Base-by-base conservation (phyloP, 2,888 invertebrate species). In the Holacanthella duospinosa region DNA sequence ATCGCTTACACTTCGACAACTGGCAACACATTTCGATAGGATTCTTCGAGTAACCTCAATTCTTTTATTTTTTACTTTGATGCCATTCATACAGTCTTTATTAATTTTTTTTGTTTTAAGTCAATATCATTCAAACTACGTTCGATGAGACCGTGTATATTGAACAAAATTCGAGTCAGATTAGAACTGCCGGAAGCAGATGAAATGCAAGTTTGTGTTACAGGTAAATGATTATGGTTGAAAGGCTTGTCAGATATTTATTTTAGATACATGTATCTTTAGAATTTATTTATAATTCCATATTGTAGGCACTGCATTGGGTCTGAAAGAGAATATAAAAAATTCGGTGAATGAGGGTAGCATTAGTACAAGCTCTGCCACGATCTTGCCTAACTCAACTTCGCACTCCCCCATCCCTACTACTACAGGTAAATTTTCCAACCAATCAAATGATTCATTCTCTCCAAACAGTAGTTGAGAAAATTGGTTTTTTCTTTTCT, bases 41-140 rank as follows among this genome's bases (percentile, higher is more conserved):
- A 72, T 80, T 28, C 74, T 79, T 55, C 76, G 78, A 75, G 79
- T 79, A 71, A 71, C n/a, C n/a, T n/a, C n/a, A n/a, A n/a, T n/a
- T n/a, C n/a, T n/a, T n/a, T n/a, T n/a, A 74, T 63, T 25, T 36
- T 28, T 28, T 43, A 61, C 44, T 27, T 73, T 29, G 83, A 86
- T 81, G 86, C 86, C 67, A 85, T 36, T 6, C 6, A 16, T 36
- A 12, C 36, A 36, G 36, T 12, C 36, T 36, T 12, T 16, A 6
- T 16, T 36, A 36, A 36, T 36, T 16, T 36, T 6, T 36, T 36
- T 36, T 16, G 36, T 93, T 59, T 86, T 29, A 83, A 87, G 81
- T 86, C 87, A 66, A 85, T 93, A 58, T 89, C 86, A 75, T 94
- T 93, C 79, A 95, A 94, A 79, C 80, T 95, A 73, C 82, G 94